These are phyloP conservation scores for Varecia variegata DNA, from an alignment of 2,797 vertebrate species.

Conservation along the genomic window DNA sequence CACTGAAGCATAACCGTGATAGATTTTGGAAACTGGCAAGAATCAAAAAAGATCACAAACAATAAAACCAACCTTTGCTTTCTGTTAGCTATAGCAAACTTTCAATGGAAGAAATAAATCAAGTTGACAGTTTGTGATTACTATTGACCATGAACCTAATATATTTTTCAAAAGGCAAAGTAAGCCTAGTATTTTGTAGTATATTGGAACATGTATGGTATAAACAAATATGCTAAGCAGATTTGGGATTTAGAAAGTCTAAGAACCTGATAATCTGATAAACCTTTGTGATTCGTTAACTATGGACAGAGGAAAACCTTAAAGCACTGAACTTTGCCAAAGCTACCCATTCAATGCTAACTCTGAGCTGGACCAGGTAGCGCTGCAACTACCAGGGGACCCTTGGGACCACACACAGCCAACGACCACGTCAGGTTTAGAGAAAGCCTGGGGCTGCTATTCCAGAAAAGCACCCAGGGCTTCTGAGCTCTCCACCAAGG, in stretches of 20 bases:
- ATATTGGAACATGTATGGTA: background rate
- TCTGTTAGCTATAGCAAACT: background rate
- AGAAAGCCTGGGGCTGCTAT: background rate
- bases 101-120: background rate
- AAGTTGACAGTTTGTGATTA: background rate
- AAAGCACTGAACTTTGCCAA: background rate
- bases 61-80: background rate
- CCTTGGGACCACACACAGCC: background rate
- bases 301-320: background rate
- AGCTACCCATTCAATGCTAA: background rate
- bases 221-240: background rate
- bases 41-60: background rate
- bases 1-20: background rate
- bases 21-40: background rate
- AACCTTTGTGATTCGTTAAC: background rate
- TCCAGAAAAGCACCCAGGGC: background rate
- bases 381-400: too few relatives aligned
- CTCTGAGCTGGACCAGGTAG: background rate
- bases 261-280: background rate
- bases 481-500: background rate
- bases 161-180: background rate
- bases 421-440: background rate
- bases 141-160: background rate
- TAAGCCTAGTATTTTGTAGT: background rate
- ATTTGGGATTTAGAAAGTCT: background rate